Conservation (phyloP, 1,140 invertebrate genomes). For the Muscidifurax raptorellus region DNA sequence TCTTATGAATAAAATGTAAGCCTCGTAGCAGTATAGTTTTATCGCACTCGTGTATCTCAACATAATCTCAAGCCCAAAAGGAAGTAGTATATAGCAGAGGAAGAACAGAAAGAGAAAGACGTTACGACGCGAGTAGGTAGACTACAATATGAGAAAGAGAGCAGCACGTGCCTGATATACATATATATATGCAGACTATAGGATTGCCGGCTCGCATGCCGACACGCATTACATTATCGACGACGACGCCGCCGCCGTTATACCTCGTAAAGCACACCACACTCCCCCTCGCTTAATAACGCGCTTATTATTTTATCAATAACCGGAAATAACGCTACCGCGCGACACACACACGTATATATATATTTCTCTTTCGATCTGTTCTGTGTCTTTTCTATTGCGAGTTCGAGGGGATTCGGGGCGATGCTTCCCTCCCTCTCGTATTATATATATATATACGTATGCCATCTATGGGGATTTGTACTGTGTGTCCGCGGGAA, state of each 20-base stretch:
- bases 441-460: too few relatives aligned
- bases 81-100: background rate
- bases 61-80: background rate
- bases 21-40: background rate
- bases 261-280: background rate
- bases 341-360: background rate
- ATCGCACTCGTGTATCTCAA: background rate
- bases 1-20: background rate
- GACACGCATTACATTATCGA: slow-evolving; percentile 58
- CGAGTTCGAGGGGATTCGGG: background rate
- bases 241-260: background rate
- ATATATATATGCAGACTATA: slow-evolving; percentile 47
- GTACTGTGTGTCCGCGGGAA: background rate
- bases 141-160: slow-evolving; percentile 13
- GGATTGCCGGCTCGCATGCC: slow-evolving; percentile 61
- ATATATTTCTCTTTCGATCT: background rate
- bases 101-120: background rate
- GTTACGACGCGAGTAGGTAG: background rate
- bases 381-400: background rate
- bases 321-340: slow-evolving; percentile 52
- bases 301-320: slow-evolving; percentile 67
- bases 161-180: slow-evolving; percentile 26
- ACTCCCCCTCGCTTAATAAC: slow-evolving; percentile 60
- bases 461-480: background rate
- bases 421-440: background rate